phyloP scores from a whole-genome alignment of 1,140 invertebrate species.

The Sminthurinus signatus region DNA sequence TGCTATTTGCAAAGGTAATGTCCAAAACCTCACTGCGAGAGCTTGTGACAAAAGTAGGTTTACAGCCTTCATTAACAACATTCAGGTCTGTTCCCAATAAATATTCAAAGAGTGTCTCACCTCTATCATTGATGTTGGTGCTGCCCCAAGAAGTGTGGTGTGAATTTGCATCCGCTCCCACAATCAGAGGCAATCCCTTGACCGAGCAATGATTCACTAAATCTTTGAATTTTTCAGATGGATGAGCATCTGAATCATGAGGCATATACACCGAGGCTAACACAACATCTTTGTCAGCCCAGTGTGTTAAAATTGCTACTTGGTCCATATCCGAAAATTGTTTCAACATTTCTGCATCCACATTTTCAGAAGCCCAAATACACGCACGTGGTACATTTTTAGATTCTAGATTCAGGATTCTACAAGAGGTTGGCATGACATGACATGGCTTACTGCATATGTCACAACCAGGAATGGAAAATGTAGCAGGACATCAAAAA shows the following conservation, averaged over 20 bases:
- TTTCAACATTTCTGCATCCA: too few species aligned
- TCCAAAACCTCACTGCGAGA: conserved; percentile 21
- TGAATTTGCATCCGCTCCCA: conserved; percentile 25
- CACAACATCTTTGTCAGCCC: neutral
- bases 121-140: conserved; percentile 20
- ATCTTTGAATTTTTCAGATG: neutral
- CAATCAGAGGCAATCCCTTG: conserved; percentile 3
- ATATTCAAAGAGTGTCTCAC: conserved; percentile 17
- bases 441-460: too few species aligned
- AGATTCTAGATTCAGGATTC: too few species aligned
- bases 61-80: conserved; percentile 10
- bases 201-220: conserved; percentile 11
- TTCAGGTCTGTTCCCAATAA: neutral
- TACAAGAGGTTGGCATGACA: too few species aligned
- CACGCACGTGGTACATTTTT: too few species aligned
- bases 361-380: too few species aligned
- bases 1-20: conserved; percentile 11
- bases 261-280: conserved; percentile 27
- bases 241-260: neutral
- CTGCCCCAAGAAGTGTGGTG: conserved; percentile 27
- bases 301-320: too few species aligned
- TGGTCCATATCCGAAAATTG: too few species aligned
- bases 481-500: too few species aligned
- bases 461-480: too few species aligned
- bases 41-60: conserved; percentile 19